Evolutionary conservation across 2,113 vertebrate genomes (phyloP).

Genomic region (Aegypius monachus): DNA sequence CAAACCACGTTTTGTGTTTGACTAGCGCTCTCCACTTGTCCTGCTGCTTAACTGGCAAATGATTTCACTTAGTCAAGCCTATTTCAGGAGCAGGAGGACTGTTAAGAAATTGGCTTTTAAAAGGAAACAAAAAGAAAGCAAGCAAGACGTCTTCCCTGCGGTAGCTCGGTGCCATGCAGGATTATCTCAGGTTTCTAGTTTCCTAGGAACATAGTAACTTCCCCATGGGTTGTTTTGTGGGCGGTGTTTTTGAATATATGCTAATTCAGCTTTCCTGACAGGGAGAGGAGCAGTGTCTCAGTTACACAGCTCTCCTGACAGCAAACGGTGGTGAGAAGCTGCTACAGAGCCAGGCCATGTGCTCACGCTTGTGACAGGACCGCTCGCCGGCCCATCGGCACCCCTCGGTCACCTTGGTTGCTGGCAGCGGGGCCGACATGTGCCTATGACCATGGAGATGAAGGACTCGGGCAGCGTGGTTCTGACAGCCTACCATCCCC

Average conservation of each 20-base stretch:
- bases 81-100: not conserved
- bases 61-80: not conserved
- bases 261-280: conserved; percentile 49
- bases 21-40: not conserved
- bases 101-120: not conserved
- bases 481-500: conserved; percentile 85
- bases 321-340: not conserved
- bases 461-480: conserved; percentile 85
- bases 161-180: not conserved
- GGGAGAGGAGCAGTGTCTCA: conserved; percentile 20
- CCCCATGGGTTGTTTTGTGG: conserved; percentile 26
- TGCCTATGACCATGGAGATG: conserved; percentile 78
- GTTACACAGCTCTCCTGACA: conserved; percentile 20
- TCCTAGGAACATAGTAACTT: conserved; percentile 46
- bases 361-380: not conserved
- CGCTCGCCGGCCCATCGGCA: not conserved
- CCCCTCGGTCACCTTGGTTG: not conserved
- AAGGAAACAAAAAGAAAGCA: not conserved
- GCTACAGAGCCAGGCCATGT: not conserved
- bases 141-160: not conserved
- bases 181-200: conserved; percentile 47
- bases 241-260: conserved; percentile 66
- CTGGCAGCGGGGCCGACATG: conserved; percentile 35
- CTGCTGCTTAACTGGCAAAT: not conserved
- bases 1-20: not conserved